phyloP scores from a whole-genome alignment of 2,797 vertebrate genomes.

The Lagodon rhomboides region DNA sequence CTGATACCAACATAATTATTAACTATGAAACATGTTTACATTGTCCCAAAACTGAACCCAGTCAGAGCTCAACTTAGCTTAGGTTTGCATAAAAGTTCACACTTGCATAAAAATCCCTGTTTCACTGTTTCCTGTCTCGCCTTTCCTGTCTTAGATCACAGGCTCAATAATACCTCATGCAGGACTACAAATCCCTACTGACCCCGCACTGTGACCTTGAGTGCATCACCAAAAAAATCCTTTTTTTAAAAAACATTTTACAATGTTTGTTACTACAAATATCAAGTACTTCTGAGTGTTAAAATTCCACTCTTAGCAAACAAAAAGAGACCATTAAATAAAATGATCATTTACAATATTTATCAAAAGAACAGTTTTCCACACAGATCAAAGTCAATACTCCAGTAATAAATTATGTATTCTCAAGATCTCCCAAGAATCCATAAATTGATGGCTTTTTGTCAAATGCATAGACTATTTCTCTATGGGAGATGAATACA shows the following conservation, averaged over 20 bases:
- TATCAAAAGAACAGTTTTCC: conserved; percentile 51
- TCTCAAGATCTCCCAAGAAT: conserved; percentile 65
- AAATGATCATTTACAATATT: conserved; percentile 70
- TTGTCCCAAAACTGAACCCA: conserved; percentile 57
- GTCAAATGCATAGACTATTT: conserved; percentile 74
- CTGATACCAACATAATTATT: conserved; percentile 52
- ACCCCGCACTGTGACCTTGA: conserved; percentile 38
- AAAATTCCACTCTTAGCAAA: conserved; percentile 57
- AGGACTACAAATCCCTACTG: not conserved
- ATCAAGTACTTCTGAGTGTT: conserved; percentile 69
- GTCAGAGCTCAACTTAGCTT: conserved; percentile 42
- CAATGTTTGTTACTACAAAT: conserved; percentile 67
- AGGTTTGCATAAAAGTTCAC: conserved; percentile 46
- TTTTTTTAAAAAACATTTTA: conserved; percentile 35
- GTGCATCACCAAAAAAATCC: conserved; percentile 12
- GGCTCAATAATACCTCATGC: conserved; percentile 20
- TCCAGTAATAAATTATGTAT: conserved; percentile 67
- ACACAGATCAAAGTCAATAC: conserved; percentile 61
- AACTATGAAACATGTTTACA: conserved; percentile 67
- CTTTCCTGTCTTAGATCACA: conserved; percentile 17
- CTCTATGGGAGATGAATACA: conserved; percentile 63
- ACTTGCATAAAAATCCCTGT: conserved; percentile 46
- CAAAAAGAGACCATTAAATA: conserved; percentile 69
- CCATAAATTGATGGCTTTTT: conserved; percentile 74
- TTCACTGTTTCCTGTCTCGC: conserved; percentile 18